Conservation (phyloP, 2,113 vertebrate species). For the Rattus rattus region DNA sequence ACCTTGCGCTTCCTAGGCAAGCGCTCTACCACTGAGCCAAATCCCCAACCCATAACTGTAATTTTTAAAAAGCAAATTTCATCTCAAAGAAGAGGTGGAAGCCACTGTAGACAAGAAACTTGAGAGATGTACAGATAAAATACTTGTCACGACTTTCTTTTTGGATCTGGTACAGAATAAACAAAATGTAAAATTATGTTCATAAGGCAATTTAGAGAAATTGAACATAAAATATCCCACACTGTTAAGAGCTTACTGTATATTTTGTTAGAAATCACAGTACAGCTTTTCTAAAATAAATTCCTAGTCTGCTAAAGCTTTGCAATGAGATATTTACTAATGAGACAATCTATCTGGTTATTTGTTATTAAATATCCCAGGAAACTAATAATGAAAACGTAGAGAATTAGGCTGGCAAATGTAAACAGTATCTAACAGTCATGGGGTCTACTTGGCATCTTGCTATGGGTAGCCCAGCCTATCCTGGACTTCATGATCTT, state of each 20-base stretch:
- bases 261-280: background rate
- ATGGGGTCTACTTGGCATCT: background rate
- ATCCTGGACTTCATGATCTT: background rate
- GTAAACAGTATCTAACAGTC: background rate
- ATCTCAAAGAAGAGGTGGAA: background rate
- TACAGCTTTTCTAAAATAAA: background rate
- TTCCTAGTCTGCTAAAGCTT: background rate
- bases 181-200: background rate
- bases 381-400: background rate
- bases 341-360: background rate
- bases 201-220: conserved; percentile 26
- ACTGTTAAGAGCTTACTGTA: background rate
- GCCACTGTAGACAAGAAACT: background rate
- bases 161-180: background rate
- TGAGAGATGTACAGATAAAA: background rate
- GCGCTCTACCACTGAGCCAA: too few relatives aligned
- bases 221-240: background rate
- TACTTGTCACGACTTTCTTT: background rate
- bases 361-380: conserved; percentile 21
- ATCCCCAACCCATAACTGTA: too few relatives aligned
- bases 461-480: background rate
- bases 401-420: background rate
- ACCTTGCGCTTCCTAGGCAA: too few relatives aligned
- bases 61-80: background rate
- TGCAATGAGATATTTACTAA: background rate